Conservation (phyloP, 2,797 vertebrate species). For the Australoheros facetus region DNA sequence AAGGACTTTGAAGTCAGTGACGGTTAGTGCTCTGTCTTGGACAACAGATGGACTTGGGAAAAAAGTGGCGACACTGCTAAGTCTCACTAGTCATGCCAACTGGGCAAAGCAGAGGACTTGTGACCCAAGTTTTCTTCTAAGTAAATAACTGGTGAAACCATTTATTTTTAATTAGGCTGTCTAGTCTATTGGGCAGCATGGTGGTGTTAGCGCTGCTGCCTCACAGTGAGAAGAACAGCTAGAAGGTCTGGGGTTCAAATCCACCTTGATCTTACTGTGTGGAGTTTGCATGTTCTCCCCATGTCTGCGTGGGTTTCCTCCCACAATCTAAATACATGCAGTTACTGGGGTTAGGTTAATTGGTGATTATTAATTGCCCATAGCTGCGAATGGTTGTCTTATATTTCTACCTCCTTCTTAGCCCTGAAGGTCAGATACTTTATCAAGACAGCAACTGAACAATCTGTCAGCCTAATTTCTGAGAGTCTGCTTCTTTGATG, state of each 20-base stretch:
- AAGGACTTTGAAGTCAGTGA: slow-evolving; percentile 93
- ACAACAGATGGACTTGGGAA: neutral
- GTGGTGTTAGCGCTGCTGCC: no score
- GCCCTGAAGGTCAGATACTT: neutral
- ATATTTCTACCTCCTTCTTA: neutral
- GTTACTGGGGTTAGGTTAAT: no score
- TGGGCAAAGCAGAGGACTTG: neutral
- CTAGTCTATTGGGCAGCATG: neutral
- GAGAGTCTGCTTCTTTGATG: neutral
- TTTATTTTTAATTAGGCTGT: neutral
- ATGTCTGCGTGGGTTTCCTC: no score
- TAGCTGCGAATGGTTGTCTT: no score
- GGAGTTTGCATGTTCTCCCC: no score
- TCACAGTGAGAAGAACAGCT: no score
- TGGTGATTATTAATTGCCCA: no score
- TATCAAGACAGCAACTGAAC: neutral
- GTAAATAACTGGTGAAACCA: neutral
- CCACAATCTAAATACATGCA: no score
- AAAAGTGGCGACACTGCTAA: neutral
- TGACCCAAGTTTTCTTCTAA: accelerated
- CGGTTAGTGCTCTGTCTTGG: slow-evolving; percentile 78
- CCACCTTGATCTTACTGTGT: no score
- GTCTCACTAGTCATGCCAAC: neutral
- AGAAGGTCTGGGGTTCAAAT: no score
- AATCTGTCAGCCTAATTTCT: neutral